phyloP scores from a whole-genome alignment of 1,140 invertebrate species.

The Cydia splendana region DNA sequence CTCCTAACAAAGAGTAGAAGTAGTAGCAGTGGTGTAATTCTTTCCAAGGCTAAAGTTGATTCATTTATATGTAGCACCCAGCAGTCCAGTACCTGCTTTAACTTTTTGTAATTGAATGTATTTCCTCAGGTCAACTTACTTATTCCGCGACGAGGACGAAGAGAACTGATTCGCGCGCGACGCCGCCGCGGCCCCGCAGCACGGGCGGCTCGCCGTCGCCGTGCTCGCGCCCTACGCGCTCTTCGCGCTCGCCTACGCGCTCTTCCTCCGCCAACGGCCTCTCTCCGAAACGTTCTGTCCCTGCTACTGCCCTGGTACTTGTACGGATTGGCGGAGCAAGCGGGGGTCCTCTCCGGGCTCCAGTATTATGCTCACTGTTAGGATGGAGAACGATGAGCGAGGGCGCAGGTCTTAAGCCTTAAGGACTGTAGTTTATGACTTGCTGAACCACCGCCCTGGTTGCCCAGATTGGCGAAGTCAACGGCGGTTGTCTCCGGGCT shows the following conservation, averaged over 20 bases:
- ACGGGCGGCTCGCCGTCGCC: constrained; percentile 50
- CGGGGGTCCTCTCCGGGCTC: constrained; percentile 28
- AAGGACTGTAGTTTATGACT: background rate
- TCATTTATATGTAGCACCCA: no score
- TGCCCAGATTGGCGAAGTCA: background rate
- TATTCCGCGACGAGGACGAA: constrained; percentile 90
- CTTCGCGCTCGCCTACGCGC: constrained; percentile 44
- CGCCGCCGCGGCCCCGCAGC: constrained; percentile 44
- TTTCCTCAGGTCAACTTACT: constrained; percentile 85
- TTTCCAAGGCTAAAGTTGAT: no score
- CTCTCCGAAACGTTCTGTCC: constrained; percentile 35
- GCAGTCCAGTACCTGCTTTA: no score
- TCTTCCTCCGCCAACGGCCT: constrained; percentile 47
- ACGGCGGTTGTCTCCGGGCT: background rate
- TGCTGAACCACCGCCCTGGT: background rate
- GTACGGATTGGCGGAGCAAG: constrained; percentile 35
- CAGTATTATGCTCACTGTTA: background rate
- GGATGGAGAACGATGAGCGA: constrained; percentile 8
- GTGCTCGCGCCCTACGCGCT: constrained; percentile 64
- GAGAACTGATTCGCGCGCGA: constrained; percentile 76
- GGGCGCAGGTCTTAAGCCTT: background rate
- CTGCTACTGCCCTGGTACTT: background rate
- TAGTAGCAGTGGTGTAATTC: no score
- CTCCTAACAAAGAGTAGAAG: no score
- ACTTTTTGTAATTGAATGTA: no score